Evolutionary conservation across 2,797 vertebrate genomes (phyloP).

Genomic region (Denticeps clupeoides): DNA sequence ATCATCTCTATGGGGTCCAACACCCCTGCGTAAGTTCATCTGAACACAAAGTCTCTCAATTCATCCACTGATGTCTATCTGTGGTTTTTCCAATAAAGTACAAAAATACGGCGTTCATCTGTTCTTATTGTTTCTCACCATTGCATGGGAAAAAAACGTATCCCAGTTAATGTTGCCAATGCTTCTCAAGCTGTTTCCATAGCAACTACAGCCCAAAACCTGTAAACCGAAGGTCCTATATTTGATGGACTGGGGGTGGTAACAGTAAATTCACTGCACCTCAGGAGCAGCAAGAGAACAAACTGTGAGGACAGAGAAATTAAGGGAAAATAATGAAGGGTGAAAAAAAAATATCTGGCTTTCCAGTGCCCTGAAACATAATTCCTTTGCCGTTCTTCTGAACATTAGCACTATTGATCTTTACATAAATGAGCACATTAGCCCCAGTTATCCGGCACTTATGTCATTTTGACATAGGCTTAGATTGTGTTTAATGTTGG

Average conservation of each 20-base stretch:
- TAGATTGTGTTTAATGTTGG: background rate
- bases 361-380: conserved; percentile 6
- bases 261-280: too few relatives aligned
- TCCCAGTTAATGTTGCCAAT: too few relatives aligned
- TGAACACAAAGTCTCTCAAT: background rate
- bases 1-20: conserved; percentile 60
- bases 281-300: background rate
- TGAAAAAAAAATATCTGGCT: background rate
- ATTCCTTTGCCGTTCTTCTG: conserved; percentile 12
- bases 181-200: too few relatives aligned
- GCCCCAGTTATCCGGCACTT: background rate
- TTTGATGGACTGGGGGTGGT: too few relatives aligned
- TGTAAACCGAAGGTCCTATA: too few relatives aligned
- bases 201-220: too few relatives aligned
- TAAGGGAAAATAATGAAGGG: background rate
- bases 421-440: conserved; percentile 11
- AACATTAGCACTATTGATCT: conserved; percentile 27
- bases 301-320: background rate
- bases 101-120: too few relatives aligned
- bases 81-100: too few relatives aligned
- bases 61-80: too few relatives aligned
- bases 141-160: too few relatives aligned
- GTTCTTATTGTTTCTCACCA: too few relatives aligned
- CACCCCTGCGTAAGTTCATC: conserved; percentile 56
- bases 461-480: conserved; percentile 3